These are phyloP conservation scores for Phocoena phocoena DNA, from an alignment of 2,113 vertebrate genomes.

Conservation along the genomic window DNA sequence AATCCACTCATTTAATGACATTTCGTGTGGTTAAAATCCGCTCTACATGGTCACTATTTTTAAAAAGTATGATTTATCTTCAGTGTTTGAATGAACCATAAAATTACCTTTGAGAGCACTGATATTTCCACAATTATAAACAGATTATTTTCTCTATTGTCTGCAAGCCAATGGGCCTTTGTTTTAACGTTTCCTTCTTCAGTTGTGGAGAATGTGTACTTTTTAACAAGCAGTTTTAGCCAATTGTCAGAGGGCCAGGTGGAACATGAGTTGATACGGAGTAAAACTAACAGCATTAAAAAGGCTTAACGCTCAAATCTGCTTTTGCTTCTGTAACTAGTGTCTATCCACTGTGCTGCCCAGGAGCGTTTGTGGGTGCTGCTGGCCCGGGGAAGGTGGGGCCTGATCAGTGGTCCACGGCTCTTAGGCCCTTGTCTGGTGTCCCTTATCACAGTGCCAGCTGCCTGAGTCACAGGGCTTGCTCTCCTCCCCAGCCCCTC, in stretches of 20 bases:
- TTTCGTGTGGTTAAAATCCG: conserved; percentile 85
- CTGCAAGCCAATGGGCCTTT: conserved; percentile 77
- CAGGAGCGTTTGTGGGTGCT: neutral
- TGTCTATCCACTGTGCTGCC: neutral
- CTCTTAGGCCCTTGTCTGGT: neutral
- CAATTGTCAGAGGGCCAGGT: neutral
- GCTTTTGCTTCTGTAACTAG: neutral
- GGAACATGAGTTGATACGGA: neutral
- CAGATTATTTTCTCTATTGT: conserved; percentile 78
- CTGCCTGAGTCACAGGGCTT: neutral
- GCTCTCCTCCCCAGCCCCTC: neutral
- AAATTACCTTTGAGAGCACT: conserved; percentile 89
- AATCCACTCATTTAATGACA: conserved; percentile 81
- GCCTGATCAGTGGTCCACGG: neutral
- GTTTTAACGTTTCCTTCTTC: conserved; percentile 66
- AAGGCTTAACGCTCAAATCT: neutral
- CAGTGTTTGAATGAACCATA: conserved; percentile 86
- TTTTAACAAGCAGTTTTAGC: conserved; percentile 9
- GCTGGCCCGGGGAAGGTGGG: neutral
- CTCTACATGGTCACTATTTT: conserved; percentile 84
- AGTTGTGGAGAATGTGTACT: neutral
- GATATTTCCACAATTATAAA: conserved; percentile 87
- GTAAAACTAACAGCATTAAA: neutral
- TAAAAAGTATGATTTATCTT: conserved; percentile 87
- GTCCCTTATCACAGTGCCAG: neutral